Evolutionary conservation across 2,888 invertebrate species (phyloP), one percentile per base, ranked within the genome.

Genomic region (Volucella inflata): DNA sequence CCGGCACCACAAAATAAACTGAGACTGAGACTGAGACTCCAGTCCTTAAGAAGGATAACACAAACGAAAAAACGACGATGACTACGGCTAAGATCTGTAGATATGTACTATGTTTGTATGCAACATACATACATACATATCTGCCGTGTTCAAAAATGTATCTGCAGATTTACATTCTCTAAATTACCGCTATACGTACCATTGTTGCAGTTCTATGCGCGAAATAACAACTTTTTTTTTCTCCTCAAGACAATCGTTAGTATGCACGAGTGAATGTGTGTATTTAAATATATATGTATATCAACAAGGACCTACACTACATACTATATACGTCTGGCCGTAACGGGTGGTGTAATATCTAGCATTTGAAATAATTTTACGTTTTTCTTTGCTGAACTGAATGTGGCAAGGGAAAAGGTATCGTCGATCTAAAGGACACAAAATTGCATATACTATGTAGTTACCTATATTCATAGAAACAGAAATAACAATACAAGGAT

Each of bases 401-500:
- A 14, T 30, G 55, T 55, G 3, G 50, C 12, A 55, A 36, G 53
- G 9, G n/a, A 30, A 8, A 50, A 36, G 21, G 55, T n/a, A 55
- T n/a, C 71, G 67, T 82, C 71, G 75, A 64, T 79, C 46, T 51
- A 59, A 75, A 65, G 74, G 65, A 84, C 59, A 75, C 57, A 40
- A 62, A 74, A 75, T 70, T 70, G 80, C 75, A 80, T 84, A 70
- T 70, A 79, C n/a, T n/a, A n/a, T n/a, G n/a, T n/a, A n/a, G n/a
- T n/a, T 30, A 30, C 30, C 30, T 30, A 30, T 30, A 30, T 6
- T 30, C 30, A 30, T 30, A 30, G 30, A 30, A 30, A 2, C 30
- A 30, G 30, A 30, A 30, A 30, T 30, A 30, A 4, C 0, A 30
- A 30, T 6, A 30, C 6, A 30, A 30, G 30, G 30, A 30, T 30